phyloP scores from a whole-genome alignment of 2,888 invertebrate species.

The Ochropleura leucogaster region DNA sequence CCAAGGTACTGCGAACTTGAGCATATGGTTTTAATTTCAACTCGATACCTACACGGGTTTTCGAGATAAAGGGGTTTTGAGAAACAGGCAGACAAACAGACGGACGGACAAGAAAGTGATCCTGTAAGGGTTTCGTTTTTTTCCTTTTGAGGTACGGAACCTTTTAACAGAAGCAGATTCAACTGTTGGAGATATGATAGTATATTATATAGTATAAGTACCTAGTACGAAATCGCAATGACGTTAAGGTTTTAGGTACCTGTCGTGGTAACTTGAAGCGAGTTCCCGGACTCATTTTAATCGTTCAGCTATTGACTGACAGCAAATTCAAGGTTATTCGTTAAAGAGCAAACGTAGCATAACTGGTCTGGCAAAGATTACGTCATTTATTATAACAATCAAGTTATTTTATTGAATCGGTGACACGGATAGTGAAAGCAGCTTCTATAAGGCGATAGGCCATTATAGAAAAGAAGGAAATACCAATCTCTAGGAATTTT shows the following conservation, averaged over 20 bases:
- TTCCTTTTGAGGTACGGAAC: too few relatives aligned
- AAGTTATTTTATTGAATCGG: conserved; percentile 32
- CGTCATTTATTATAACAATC: conserved; percentile 39
- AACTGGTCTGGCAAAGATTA: conserved; percentile 36
- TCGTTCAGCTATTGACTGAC: conserved; percentile 19
- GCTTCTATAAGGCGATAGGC: not conserved
- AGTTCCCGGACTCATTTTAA: not conserved
- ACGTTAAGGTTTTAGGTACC: not conserved
- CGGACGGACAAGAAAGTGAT: too few relatives aligned
- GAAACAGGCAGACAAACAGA: too few relatives aligned
- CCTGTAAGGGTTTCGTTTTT: too few relatives aligned
- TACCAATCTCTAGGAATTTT: not conserved
- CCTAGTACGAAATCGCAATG: not conserved
- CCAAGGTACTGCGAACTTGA: too few relatives aligned
- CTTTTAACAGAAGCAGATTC: too few relatives aligned
- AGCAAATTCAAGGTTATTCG: conserved; percentile 47
- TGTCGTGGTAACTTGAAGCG: too few relatives aligned
- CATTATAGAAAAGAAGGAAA: not conserved
- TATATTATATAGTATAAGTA: not conserved
- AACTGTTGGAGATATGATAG: too few relatives aligned
- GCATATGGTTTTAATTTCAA: too few relatives aligned
- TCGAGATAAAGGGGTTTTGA: too few relatives aligned
- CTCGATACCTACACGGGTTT: too few relatives aligned
- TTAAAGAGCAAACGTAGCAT: conserved; percentile 44
- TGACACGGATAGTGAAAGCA: conserved; percentile 16